Evolutionary conservation across 2,888 invertebrate genomes (phyloP), one percentile per base, ranked within the genome.

Genomic region (Machimus atricapillus): DNA sequence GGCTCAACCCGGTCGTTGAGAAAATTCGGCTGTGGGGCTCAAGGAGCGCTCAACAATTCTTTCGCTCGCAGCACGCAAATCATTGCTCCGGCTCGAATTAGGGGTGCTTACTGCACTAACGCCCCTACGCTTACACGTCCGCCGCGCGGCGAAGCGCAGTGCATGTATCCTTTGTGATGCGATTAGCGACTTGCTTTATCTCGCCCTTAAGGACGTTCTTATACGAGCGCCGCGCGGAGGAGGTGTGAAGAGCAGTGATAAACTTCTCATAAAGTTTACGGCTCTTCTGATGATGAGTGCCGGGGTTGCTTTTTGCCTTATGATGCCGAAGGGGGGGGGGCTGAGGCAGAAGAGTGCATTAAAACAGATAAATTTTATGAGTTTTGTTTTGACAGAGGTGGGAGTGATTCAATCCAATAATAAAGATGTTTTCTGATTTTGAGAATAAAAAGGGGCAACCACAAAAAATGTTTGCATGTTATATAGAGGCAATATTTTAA

Each of bases 141-240:
- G 66, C 66, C 66, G 43, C 43, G 14, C 6, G 66, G 40, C 19
- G 40, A 66, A 12, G 27, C n/a, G 12, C 34, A 23, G 31, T 52
- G 74, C 73, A 37, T 43, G 73, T 66, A 73, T 73, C 66, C 74
- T 66, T 87, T 88, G 87, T 88, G 86, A 88, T 88, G 87, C 87
- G 87, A 88, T 88, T 88, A 88, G 87, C 87, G 87, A 87, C 87
- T 88, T 46, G 34, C 74, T 85, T 85, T 46, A 74, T 85, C 87
- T 87, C 76, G 56, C 86, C 78, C 83, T 87, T 88, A 87, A 87
- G 86, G 87, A 87, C 82, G 52, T 85, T 76, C 76, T 85, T 86
- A 83, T 85, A 27, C 23, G 27, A 19, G 66, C 66, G 3, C 23
- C 27, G 1, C n/a, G 23, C 14, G 34, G 31, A 52, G 74, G 58